Evolutionary conservation across 1,140 invertebrate genomes (phyloP), one percentile per base, ranked within the genome.

Genomic region (Lepidurus apus): DNA sequence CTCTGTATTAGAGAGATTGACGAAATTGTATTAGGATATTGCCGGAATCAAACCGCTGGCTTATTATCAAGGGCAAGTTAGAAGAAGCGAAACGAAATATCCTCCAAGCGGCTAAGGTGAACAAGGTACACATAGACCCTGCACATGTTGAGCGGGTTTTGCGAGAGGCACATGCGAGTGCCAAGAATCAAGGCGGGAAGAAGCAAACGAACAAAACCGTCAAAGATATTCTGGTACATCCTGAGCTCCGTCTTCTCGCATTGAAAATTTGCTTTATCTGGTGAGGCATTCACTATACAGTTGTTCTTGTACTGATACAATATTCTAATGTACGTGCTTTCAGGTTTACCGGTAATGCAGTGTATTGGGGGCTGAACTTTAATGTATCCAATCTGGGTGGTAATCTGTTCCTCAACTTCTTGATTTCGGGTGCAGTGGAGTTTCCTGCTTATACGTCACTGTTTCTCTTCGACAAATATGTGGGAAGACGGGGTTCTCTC

Each of bases 41-140:
- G 17, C 86, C 86, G 7, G 86, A 87, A 80, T 87, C 87, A 26
- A 82, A 86, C 5, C 81, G 86, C 7, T 87, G 86, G 85, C 80
- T 87, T 42, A 82, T 87, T 7, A 79, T 85, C 43, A 82, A 84
- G 73, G 82, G 84, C 9, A 82, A 82, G 43, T 83, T 83, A 44
- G 82, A 83, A 3, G 82, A 85, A 79, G 85, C 85, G 0, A 81
- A 83, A 74, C 76, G 79, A 5, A 74, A 84, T 26, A 79, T 85
- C 13, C 74, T 79, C 45, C 77, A 77, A 73, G 81, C 83, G 3
- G 83, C 84, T n/a, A 79, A 80, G 65, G 79, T 79, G 7, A 85
- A 85, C 78, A 79, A 79, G 2, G 6, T 13, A 21, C 9, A 9
- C 9, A 65, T 65, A n/a, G 53, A 65, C 9, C 53, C 53, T n/a